These are phyloP conservation scores for Spisula solida DNA, from an alignment of 2,888 invertebrate genomes.

Conservation along the genomic window DNA sequence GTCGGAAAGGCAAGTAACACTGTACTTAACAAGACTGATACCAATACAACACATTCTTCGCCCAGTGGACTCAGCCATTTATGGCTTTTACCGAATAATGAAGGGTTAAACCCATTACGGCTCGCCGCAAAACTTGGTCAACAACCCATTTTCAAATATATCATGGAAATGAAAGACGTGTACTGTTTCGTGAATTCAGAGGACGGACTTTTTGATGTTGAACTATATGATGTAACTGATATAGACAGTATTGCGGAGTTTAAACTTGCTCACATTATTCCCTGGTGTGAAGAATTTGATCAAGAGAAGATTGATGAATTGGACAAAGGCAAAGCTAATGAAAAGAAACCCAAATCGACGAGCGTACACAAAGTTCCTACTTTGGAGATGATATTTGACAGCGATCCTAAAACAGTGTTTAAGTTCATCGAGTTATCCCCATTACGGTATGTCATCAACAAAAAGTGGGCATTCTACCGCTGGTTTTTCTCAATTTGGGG, in stretches of 20 bases:
- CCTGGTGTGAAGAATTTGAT: background rate
- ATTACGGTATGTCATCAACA: slow-evolving; percentile 67
- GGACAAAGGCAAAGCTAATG: background rate
- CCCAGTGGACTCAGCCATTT: slow-evolving; percentile 43
- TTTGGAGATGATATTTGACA: slow-evolving; percentile 71
- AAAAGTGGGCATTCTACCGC: slow-evolving; percentile 68
- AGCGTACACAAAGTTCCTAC: slow-evolving; percentile 49
- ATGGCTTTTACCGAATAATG: slow-evolving; percentile 60
- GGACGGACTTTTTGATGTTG: slow-evolving; percentile 73
- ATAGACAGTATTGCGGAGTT: slow-evolving; percentile 61
- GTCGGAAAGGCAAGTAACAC: background rate
- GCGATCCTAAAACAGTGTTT: slow-evolving; percentile 56
- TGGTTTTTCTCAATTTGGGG: slow-evolving; percentile 66
- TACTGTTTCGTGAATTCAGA: slow-evolving; percentile 68
- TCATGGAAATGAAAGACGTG: slow-evolving; percentile 67
- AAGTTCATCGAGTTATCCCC: slow-evolving; percentile 68
- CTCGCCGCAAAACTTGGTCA: slow-evolving; percentile 68
- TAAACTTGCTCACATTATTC: slow-evolving; percentile 35
- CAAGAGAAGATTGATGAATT: background rate
- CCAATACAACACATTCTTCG: background rate
- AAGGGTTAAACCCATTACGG: slow-evolving; percentile 62
- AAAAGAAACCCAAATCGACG: background rate
- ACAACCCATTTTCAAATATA: slow-evolving; percentile 62
- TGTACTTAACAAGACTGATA: background rate
- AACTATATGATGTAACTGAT: slow-evolving; percentile 72